Conservation (phyloP, 2,113 vertebrate genomes). For the Rhinoderma darwinii region DNA sequence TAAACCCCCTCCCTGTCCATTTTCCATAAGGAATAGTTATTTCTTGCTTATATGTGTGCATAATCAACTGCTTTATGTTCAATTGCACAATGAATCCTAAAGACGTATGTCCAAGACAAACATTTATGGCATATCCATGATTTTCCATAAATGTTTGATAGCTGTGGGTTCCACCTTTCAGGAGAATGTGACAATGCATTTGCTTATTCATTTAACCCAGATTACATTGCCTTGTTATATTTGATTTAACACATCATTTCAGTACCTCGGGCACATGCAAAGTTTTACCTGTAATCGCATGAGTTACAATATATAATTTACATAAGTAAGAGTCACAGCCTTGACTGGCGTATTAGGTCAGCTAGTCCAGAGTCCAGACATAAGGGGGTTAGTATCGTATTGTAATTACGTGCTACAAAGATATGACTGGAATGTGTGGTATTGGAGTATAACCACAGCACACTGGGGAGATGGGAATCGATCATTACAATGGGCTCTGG, state of each 20-base stretch:
- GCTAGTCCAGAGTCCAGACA: not conserved
- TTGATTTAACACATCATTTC: not conserved
- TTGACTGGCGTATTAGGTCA: not conserved
- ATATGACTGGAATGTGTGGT: slow-evolving; percentile 32
- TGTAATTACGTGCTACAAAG: slow-evolving; percentile 17
- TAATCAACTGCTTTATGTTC: no score
- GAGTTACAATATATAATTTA: not conserved
- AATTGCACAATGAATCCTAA: no score
- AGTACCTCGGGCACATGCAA: not conserved
- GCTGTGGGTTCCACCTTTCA: no score
- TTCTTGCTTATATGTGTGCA: no score
- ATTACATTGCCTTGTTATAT: not conserved
- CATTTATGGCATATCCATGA: no score
- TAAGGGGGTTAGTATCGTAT: not conserved
- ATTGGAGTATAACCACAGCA: not conserved
- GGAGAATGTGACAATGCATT: no score
- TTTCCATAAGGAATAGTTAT: no score
- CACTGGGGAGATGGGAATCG: slow-evolving; percentile 8
- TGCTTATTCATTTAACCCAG: no score
- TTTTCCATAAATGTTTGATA: no score
- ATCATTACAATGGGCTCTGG: not conserved
- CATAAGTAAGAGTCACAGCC: not conserved
- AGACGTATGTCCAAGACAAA: no score
- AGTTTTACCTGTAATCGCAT: not conserved
- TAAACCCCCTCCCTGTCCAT: no score